Conservation (phyloP, 2,888 invertebrate species). For the Agonopterix arenella region DNA sequence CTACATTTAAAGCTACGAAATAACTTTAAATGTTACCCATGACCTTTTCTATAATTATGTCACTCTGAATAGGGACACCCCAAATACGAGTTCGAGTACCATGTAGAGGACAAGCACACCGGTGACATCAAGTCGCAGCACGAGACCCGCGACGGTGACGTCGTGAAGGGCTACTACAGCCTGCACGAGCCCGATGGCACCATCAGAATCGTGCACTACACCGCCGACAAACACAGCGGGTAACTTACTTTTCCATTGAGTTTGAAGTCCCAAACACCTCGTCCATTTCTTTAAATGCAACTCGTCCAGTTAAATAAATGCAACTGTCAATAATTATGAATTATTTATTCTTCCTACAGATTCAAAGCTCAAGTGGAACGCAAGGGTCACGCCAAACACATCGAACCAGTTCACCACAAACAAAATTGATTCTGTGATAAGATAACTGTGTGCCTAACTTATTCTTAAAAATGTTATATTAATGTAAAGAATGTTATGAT, state of each 20-base stretch:
- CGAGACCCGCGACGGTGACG: conserved; percentile 74
- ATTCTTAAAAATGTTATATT: no score
- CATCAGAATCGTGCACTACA: conserved; percentile 65
- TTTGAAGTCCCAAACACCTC: background rate
- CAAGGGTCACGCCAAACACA: conserved; percentile 22
- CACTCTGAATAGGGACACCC: conserved; percentile 7
- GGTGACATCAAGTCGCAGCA: conserved; percentile 75
- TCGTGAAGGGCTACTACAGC: conserved; percentile 76
- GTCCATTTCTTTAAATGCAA: background rate
- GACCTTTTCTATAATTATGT: background rate
- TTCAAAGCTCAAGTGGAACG: conserved; percentile 27
- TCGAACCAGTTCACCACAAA: conserved; percentile 15
- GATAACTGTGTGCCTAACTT: no score
- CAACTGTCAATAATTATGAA: background rate
- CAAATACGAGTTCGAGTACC: conserved; percentile 18
- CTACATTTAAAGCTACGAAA: background rate
- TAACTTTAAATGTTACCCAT: no score
- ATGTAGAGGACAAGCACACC: conserved; percentile 67
- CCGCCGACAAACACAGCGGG: conserved; percentile 57
- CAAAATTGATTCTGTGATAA: conserved; percentile 1
- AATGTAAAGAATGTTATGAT: no score
- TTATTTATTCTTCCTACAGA: background rate
- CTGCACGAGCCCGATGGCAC: conserved; percentile 27
- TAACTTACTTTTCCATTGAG: background rate
- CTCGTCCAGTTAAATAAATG: background rate